Evolutionary conservation across 2,888 invertebrate species (phyloP).

Genomic region (Callyntrura guangdongensis): DNA sequence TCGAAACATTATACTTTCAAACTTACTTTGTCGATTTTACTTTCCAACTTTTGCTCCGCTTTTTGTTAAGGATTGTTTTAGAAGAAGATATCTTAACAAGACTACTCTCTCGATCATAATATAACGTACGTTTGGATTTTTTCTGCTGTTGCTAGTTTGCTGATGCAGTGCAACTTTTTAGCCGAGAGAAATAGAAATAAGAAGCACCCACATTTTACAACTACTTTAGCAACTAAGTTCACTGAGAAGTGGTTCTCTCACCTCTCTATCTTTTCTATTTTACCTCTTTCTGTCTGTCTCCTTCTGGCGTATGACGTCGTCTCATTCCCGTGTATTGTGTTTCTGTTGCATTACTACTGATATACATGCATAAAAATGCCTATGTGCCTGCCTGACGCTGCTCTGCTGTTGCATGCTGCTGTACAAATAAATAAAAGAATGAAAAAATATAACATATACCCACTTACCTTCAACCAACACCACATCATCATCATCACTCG

Average conservation of each 20-base stretch:
- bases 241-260: constrained; percentile 57
- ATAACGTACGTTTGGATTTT: background rate
- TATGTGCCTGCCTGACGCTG: background rate
- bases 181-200: background rate
- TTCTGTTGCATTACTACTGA: constrained; percentile 25
- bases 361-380: constrained; percentile 21
- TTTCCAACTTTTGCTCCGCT: constrained; percentile 48
- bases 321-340: constrained; percentile 35
- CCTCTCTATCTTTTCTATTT: constrained; percentile 67
- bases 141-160: constrained; percentile 18
- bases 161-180: background rate
- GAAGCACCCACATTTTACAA: constrained; percentile 50
- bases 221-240: constrained; percentile 35
- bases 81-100: constrained; percentile 32
- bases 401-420: no score
- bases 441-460: no score
- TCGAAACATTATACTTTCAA: constrained; percentile 37
- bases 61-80: constrained; percentile 25
- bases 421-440: no score
- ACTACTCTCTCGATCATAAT: constrained; percentile 20
- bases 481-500: no score
- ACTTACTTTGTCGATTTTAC: constrained; percentile 23
- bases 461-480: no score
- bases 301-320: constrained; percentile 47
- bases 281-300: constrained; percentile 74